Base-by-base conservation (phyloP, 1,140 invertebrate species). In the Hyles vespertilio region DNA sequence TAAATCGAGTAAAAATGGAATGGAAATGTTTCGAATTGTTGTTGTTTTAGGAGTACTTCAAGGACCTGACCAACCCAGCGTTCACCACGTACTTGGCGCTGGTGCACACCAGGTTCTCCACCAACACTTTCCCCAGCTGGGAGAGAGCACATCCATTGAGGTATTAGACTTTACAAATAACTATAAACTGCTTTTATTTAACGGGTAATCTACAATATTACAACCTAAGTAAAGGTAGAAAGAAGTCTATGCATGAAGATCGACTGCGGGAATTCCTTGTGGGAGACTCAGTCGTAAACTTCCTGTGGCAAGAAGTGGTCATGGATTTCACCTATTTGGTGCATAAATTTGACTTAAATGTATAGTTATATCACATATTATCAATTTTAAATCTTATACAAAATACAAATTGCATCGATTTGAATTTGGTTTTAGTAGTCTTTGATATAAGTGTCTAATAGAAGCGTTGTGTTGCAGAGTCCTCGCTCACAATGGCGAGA, bases 81-180 rank as follows among this genome's bases (percentile, higher is more conserved):
- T 99, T 96, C 85, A 94, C 97, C 69, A 98, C 98, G 0, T 98
- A 99, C 81, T 78, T 99, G 74, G 97, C 98, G 32, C 87, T 99
- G 74, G 97, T 99, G 1, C 98, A 99, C 83, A 99, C 98, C 12
- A 91, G 93, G 63, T 99, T 99, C 90, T 99, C 98, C 2, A 99
- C 98, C 50, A 99, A 99, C 88, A 99, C 98, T 12, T 99, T 99
- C 78, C 98, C 98, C 5, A 98, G 96, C 79, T 99, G 98, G 98
- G 98, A 99, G 87, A 93, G 98, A 74, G 98, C 98, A 9, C 98
- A 99, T 91, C 98, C 98, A n/a, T 91, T 99, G 74, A 94, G 98
- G 96, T 97, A 90, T 89, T 58, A 7, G 34, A 43, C 12, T 44
- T 7, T 61, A 47, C 3, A 10, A 48, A 7, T 48, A n/a, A 48